Evolutionary conservation across 2,113 vertebrate genomes (phyloP), one percentile per base, ranked within the genome.

Genomic region (Ia io): DNA sequence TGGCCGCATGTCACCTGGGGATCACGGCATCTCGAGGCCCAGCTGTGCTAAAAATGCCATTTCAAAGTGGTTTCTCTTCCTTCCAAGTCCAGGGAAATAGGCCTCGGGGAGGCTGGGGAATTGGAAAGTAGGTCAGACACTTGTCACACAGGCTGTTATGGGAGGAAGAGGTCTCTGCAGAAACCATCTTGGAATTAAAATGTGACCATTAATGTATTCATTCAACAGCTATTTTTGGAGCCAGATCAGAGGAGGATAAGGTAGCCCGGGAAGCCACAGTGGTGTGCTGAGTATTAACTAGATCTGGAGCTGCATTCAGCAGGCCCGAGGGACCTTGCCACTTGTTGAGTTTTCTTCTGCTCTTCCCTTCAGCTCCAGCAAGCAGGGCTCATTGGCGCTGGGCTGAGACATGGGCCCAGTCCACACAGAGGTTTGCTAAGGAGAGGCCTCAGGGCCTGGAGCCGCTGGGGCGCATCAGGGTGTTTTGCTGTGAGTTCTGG

Each of bases 61-160:
- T 83, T 61, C 76, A 53, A 77, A 79, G 51, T 49, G 20, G 67
- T 53, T 92, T 49, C 37, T 61, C 22, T 56, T 35, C 30, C 51
- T 37, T 65, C 85, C 59, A 90, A 11, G 77, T 82, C 88, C 84
- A 90, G 74, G 63, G 74, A 85, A 83, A 25, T 40, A 74, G 93
- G 44, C 30, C 93, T 88, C 17, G 1, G 61, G 47, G 88, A 83
- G n/a, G 88, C 69, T 28, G 35, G 86, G 78, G 63, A 69, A 49
- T 56, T 74, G n/a, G 40, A 47, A 94, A 94, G 14, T 88, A 71
- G 95, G 73, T 94, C 44, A 80, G n/a, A 16, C 11, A 11, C 77
- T 80, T 69, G 42, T 92, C 87, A 79, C 28, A 22, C 9, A 9
- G 32, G 51, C 65, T n/a, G 25, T 59, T 40, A 0, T 7, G 16